Percentiles rank a stretch among this genome's conserved stretches.
Evolutionary conservation across 2,888 invertebrate genomes (phyloP).

Genomic region (Steinernema hermaphroditum): DNA sequence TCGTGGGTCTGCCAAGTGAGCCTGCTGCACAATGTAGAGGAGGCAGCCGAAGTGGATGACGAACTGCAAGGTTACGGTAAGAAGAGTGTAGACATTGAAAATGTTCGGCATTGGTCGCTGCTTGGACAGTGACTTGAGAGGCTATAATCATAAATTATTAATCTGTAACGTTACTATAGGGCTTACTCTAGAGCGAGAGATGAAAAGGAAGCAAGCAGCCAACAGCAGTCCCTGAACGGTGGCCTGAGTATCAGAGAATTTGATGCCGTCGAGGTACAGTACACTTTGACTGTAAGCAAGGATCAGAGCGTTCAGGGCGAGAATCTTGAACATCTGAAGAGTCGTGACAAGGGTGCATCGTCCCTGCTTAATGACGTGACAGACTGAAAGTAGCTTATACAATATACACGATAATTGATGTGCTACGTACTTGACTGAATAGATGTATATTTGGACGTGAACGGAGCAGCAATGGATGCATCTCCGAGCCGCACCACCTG

Average conservation of each 20-base stretch:
- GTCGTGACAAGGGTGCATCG: conserved; percentile 98
- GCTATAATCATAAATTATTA: conserved; percentile 70
- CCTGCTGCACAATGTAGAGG: conserved; percentile 78
- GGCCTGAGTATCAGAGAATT: conserved; percentile 92
- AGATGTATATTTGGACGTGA: conserved; percentile 93
- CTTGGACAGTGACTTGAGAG: conserved; percentile 86
- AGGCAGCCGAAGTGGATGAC: conserved; percentile 89
- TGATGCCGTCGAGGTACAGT: conserved; percentile 93
- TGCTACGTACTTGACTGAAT: conserved; percentile 83
- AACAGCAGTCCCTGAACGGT: conserved; percentile 92
- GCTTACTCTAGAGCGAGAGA: conserved; percentile 91
- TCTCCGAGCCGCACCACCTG: conserved; percentile 93
- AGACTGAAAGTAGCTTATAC: too few relatives aligned
- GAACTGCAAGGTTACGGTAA: conserved; percentile 92
- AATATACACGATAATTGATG: conserved; percentile 22
- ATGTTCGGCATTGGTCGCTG: conserved; percentile 95
- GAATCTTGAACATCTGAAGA: conserved; percentile 99
- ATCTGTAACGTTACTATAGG: background rate
- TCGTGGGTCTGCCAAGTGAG: conserved; percentile 65
- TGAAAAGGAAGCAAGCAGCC: conserved; percentile 95
- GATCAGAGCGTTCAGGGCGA: conserved; percentile 94
- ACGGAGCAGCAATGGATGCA: conserved; percentile 97
- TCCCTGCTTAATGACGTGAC: conserved; percentile 98
- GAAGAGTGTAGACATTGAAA: conserved; percentile 93
- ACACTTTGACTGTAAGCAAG: conserved; percentile 96